Evolutionary conservation across 2,797 vertebrate genomes (phyloP).

Genomic region (Phrynocephalus guinanensis): DNA sequence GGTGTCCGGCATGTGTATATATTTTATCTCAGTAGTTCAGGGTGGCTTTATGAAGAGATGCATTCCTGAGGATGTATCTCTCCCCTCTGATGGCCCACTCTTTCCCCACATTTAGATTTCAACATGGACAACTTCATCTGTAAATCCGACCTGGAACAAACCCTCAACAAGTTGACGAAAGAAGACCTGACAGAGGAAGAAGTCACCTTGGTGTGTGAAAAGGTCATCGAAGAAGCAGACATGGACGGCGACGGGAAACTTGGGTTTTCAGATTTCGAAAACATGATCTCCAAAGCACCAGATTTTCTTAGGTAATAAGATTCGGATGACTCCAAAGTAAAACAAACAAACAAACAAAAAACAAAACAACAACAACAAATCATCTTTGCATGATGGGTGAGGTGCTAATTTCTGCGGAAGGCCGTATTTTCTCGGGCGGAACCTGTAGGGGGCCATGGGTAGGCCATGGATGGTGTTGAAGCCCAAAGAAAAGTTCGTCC

Average conservation of each 20-base stretch:
- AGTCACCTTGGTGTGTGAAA: conserved; percentile 93
- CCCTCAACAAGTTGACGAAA: conserved; percentile 92
- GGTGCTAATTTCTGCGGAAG: too few relatives aligned
- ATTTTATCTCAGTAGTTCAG: too few relatives aligned
- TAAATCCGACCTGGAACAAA: conserved; percentile 94
- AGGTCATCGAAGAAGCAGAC: conserved; percentile 95
- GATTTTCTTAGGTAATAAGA: conserved; percentile 93
- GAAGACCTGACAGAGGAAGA: conserved; percentile 95
- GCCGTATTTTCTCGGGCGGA: too few relatives aligned
- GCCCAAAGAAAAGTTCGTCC: too few relatives aligned
- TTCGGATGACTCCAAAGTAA: not conserved
- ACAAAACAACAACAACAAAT: not conserved
- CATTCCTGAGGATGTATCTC: conserved; percentile 11
- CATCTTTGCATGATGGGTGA: not conserved
- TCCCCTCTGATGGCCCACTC: not conserved
- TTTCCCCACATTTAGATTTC: conserved; percentile 83
- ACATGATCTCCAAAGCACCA: conserved; percentile 97
- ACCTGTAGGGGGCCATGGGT: too few relatives aligned
- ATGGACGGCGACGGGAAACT: conserved; percentile 96
- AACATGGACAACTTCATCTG: conserved; percentile 99
- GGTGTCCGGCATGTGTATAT: too few relatives aligned
- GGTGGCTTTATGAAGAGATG: not conserved
- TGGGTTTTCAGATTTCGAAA: conserved; percentile 95
- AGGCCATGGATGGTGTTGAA: too few relatives aligned
- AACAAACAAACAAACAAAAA: too few relatives aligned